Percentiles rank a stretch among this genome's conserved stretches.
Conservation (phyloP, 2,113 vertebrate genomes). For the Proterorhinus semilunaris region DNA sequence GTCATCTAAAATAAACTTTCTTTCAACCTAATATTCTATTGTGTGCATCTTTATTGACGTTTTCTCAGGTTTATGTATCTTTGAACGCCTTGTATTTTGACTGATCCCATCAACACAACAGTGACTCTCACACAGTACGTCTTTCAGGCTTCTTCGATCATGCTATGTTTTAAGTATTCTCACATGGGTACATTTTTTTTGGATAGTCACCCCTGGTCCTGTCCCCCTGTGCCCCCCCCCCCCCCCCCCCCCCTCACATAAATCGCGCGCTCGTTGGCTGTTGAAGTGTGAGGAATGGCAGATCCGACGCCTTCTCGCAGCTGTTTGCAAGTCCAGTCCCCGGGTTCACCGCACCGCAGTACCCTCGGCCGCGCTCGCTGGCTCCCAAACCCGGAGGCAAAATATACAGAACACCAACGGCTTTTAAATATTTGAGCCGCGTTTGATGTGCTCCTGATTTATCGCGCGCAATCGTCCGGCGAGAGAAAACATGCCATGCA, state of each 20-base stretch:
- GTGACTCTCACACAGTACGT: too few relatives aligned
- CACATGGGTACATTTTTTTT: too few relatives aligned
- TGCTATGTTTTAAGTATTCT: too few relatives aligned
- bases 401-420: slow-evolving; percentile 62
- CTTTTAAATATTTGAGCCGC: slow-evolving; percentile 59
- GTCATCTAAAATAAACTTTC: too few relatives aligned
- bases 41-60: too few relatives aligned
- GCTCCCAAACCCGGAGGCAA: slow-evolving; percentile 49
- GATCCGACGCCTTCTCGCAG: slow-evolving; percentile 69
- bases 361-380: slow-evolving; percentile 53
- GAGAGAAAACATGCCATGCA: slow-evolving; percentile 24
- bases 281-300: slow-evolving; percentile 74
- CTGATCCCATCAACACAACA: too few relatives aligned
- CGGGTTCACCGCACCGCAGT: slow-evolving; percentile 55
- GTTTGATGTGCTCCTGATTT: slow-evolving; percentile 55
- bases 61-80: too few relatives aligned
- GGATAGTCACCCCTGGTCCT: neutral
- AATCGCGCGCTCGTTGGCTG: slow-evolving; percentile 69
- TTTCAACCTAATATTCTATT: too few relatives aligned
- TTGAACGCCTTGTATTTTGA: too few relatives aligned
- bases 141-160: too few relatives aligned
- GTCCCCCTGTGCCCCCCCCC: slow-evolving; percentile 1
- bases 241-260: slow-evolving; percentile 46
- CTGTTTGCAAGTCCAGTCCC: slow-evolving; percentile 52
- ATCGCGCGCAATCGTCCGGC: slow-evolving; percentile 21